Evolutionary conservation across 2,888 invertebrate genomes (phyloP).

Genomic region (Nudaria mundana): DNA sequence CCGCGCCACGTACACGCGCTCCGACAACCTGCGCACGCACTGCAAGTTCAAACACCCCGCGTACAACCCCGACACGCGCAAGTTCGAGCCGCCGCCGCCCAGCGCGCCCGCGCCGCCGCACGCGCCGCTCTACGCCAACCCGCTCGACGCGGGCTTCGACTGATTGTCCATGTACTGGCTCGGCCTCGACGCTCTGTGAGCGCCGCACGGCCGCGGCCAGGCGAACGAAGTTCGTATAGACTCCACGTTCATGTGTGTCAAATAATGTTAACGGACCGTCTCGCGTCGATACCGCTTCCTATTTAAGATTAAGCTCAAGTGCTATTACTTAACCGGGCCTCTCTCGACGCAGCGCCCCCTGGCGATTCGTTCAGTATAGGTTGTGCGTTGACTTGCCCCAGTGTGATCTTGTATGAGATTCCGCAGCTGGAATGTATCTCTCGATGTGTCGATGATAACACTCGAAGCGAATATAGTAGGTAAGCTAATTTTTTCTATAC

Average conservation of each 20-base stretch:
- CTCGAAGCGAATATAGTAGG: slow-evolving; percentile 73
- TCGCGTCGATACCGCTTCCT: slow-evolving; percentile 66
- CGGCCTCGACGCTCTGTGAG: slow-evolving; percentile 70
- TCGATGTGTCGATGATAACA: slow-evolving; percentile 64
- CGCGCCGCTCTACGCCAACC: slow-evolving; percentile 79
- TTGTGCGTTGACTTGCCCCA: slow-evolving; percentile 79
- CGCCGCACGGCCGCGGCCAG: slow-evolving; percentile 49
- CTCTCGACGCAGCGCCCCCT: slow-evolving; percentile 45
- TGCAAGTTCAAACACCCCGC: slow-evolving; percentile 96
- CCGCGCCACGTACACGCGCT: slow-evolving; percentile 94
- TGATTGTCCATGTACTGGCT: slow-evolving; percentile 73
- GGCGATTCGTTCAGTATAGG: slow-evolving; percentile 74
- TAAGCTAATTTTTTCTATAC: slow-evolving; percentile 79
- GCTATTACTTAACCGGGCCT: slow-evolving; percentile 79
- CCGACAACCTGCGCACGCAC: slow-evolving; percentile 95
- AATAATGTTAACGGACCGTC: slow-evolving; percentile 56
- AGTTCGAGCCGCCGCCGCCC: slow-evolving; percentile 88
- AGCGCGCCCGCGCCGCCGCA: slow-evolving; percentile 77
- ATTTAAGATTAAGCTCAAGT: slow-evolving; percentile 77
- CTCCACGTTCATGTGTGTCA: slow-evolving; percentile 54
- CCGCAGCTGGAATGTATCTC: slow-evolving; percentile 60
- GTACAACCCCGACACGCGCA: slow-evolving; percentile 92
- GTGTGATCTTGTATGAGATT: slow-evolving; percentile 67
- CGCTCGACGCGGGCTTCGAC: slow-evolving; percentile 81
- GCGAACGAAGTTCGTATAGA: no score